Conservation (phyloP, 2,797 vertebrate species). For the Gallinago solitaria region DNA sequence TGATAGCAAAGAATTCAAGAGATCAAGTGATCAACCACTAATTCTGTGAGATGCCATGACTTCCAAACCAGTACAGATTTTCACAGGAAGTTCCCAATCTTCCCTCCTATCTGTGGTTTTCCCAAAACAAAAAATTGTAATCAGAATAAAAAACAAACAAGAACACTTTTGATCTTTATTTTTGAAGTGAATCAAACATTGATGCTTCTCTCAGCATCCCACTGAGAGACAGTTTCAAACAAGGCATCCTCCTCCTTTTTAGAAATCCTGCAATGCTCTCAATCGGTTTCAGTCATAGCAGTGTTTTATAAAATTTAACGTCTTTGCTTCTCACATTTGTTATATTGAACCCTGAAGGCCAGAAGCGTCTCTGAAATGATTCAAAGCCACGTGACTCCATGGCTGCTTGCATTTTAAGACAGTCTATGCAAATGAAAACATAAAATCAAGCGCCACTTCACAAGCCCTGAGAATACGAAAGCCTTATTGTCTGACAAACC, state of each 20-base stretch:
- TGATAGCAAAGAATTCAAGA: constrained; percentile 64
- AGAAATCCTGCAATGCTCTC: background rate
- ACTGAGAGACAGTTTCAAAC: background rate
- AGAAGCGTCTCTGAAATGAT: background rate
- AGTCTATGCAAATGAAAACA: constrained; percentile 49
- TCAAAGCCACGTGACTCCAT: constrained; percentile 41
- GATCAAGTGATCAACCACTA: background rate
- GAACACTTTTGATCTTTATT: background rate
- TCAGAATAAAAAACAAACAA: background rate
- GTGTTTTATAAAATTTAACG: background rate
- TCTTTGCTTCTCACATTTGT: constrained; percentile 62
- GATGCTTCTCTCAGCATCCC: background rate
- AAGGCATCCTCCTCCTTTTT: background rate
- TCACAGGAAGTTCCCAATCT: background rate
- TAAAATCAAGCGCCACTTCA: constrained; percentile 43
- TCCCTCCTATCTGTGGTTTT: background rate
- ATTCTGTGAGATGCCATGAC: constrained; percentile 35
- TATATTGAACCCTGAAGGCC: background rate
- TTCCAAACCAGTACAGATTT: background rate
- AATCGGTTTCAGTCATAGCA: background rate
- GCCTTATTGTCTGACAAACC: constrained; percentile 69
- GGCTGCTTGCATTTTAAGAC: constrained; percentile 34
- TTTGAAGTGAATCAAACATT: background rate
- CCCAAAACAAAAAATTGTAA: background rate
- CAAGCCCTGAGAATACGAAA: constrained; percentile 31